A percentile compares a stretch with the other conserved stretches of the same genome.
phyloP scores from a whole-genome alignment of 2,888 invertebrate genomes.

The Spodoptera littoralis region DNA sequence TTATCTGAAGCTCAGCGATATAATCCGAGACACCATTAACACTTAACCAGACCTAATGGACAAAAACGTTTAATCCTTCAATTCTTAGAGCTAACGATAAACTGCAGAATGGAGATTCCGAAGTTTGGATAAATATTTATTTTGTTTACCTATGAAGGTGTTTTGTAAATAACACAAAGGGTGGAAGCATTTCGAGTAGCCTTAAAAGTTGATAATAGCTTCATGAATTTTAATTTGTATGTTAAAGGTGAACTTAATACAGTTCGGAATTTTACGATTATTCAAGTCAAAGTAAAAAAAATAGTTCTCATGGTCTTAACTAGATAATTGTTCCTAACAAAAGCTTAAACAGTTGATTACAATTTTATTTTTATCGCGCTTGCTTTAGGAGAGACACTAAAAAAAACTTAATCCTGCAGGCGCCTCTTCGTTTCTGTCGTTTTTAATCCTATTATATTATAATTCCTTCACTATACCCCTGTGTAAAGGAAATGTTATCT shows the following conservation, averaged over 20 bases:
- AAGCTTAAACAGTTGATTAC: conserved; percentile 58
- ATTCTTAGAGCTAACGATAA: conserved; percentile 74
- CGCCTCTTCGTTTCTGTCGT: conserved; percentile 53
- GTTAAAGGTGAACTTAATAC: neutral
- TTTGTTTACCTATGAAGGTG: conserved; percentile 17
- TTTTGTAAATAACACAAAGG: neutral
- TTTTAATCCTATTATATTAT: conserved; percentile 64
- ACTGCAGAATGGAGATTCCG: conserved; percentile 70
- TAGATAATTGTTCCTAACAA: conserved; percentile 36
- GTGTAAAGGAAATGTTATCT: conserved; percentile 49
- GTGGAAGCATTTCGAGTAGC: too few relatives aligned
- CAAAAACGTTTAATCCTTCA: conserved; percentile 85
- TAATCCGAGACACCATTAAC: conserved; percentile 86
- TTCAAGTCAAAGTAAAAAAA: conserved; percentile 8
- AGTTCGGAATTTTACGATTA: neutral
- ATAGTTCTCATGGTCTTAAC: conserved; percentile 18
- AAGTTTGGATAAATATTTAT: conserved; percentile 56
- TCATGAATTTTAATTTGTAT: neutral
- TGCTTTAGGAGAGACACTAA: conserved; percentile 57
- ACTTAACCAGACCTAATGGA: conserved; percentile 85
- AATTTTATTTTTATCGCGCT: conserved; percentile 37
- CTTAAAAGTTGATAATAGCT: too few relatives aligned
- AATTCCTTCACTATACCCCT: conserved; percentile 46
- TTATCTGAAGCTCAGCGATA: conserved; percentile 76
- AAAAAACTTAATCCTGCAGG: conserved; percentile 67